Evolutionary conservation across 1,140 invertebrate species (phyloP).

Genomic region (Brachionus manjavacas): DNA sequence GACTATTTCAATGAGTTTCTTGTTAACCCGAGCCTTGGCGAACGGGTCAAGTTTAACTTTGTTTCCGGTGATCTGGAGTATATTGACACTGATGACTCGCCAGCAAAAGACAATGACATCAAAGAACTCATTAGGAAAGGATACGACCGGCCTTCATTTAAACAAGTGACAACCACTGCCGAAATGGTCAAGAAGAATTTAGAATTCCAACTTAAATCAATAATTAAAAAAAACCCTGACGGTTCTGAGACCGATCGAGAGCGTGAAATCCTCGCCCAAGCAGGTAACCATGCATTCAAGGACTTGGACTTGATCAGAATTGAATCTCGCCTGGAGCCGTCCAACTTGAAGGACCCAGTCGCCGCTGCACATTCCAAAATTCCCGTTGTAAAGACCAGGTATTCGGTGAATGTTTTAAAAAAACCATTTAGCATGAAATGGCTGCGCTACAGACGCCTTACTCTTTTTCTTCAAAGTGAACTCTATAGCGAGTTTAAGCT

Average conservation of each 20-base stretch:
- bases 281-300: constrained; percentile 6
- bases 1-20: constrained; percentile 40
- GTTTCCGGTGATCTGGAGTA: constrained; percentile 7
- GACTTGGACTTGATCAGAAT: constrained; percentile 36
- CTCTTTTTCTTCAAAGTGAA: constrained; percentile 22
- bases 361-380: neutral
- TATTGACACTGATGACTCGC: neutral
- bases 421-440: constrained; percentile 39
- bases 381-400: constrained; percentile 16
- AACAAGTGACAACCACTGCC: neutral
- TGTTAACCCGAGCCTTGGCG: neutral
- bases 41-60: constrained; percentile 31
- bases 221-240: constrained; percentile 16
- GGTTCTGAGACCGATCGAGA: neutral
- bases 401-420: constrained; percentile 2
- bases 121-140: neutral
- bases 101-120: neutral
- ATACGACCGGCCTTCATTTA: neutral
- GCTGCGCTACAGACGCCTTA: neutral
- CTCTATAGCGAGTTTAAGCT: constrained; percentile 31
- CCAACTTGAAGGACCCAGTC: constrained; percentile 15
- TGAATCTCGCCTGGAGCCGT: neutral
- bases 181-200: constrained; percentile 40
- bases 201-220: constrained; percentile 20
- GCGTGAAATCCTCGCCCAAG: neutral